Conservation (phyloP, 92 coral and sea anemone species). For the Hydrozoanthus gracilis region DNA sequence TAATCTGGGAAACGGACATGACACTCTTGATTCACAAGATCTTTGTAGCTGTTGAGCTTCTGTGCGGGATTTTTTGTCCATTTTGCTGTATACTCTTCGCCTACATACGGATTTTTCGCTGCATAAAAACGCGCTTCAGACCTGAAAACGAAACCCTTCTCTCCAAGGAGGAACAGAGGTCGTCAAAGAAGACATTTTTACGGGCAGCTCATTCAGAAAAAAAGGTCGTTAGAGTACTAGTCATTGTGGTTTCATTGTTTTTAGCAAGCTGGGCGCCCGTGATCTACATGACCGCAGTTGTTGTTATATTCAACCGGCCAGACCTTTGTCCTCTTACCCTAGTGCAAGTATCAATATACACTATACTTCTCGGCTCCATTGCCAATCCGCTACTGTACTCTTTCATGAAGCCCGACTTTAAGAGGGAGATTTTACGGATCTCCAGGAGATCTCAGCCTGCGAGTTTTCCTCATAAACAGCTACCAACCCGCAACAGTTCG, state of each 20-base stretch:
- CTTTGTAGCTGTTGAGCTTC: not conserved
- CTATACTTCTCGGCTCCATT: not conserved
- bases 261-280: conserved; percentile 17
- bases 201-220: not conserved
- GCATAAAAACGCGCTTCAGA: not conserved
- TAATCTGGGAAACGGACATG: not conserved
- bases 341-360: not conserved
- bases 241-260: not conserved
- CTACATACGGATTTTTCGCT: conserved; percentile 1
- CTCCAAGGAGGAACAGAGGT: not conserved
- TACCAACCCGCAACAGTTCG: not conserved
- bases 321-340: not conserved
- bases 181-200: not conserved
- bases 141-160: not conserved
- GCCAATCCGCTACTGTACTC: conserved; percentile 12
- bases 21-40: not conserved
- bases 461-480: not conserved
- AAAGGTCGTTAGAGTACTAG: not conserved
- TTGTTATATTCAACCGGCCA: not conserved
- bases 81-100: conserved; percentile 5
- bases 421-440: not conserved
- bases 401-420: conserved; percentile 13
- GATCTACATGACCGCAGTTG: not conserved
- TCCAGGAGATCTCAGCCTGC: not conserved
- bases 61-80: not conserved